A percentile compares a stretch with the other conserved stretches of the same genome.
Evolutionary conservation across 2,797 vertebrate species (phyloP).

Genomic region (Lateolabrax maculatus): DNA sequence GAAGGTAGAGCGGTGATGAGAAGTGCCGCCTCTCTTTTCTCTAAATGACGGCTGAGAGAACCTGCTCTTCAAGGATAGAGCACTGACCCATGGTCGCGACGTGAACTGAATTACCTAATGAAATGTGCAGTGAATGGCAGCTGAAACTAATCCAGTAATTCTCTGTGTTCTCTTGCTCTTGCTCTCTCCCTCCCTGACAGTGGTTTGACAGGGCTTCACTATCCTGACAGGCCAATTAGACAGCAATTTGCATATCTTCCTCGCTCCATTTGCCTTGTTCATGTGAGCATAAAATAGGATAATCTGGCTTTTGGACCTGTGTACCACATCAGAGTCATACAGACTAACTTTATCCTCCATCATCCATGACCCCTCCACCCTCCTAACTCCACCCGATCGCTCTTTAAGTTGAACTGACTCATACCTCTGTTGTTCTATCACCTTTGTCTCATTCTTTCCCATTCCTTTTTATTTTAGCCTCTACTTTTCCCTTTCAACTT

Average conservation of each 20-base stretch:
- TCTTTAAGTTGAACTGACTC: constrained; percentile 23
- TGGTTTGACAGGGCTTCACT: constrained; percentile 71
- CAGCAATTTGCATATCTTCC: constrained; percentile 85
- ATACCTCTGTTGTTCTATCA: constrained; percentile 15
- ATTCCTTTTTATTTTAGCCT: constrained; percentile 1
- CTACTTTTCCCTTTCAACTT: background rate
- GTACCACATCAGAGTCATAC: constrained; percentile 68
- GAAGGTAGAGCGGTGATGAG: constrained; percentile 6
- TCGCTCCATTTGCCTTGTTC: constrained; percentile 82
- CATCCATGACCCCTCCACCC: constrained; percentile 44
- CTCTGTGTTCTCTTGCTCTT: constrained; percentile 51
- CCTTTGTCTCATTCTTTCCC: background rate
- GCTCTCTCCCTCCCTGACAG: constrained; percentile 59
- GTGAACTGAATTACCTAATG: constrained; percentile 74
- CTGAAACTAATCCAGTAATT: constrained; percentile 79
- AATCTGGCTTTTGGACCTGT: constrained; percentile 78
- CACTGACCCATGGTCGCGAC: constrained; percentile 71
- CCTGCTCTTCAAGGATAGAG: constrained; percentile 69
- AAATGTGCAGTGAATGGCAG: constrained; percentile 77
- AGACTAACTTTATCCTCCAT: constrained; percentile 66
- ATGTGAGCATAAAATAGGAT: constrained; percentile 83
- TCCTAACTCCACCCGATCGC: constrained; percentile 14
- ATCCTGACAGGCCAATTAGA: constrained; percentile 87
- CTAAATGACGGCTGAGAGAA: constrained; percentile 56
- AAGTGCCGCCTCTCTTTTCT: constrained; percentile 28